Conservation (phyloP, 2,888 invertebrate species). For the Tuta absoluta region DNA sequence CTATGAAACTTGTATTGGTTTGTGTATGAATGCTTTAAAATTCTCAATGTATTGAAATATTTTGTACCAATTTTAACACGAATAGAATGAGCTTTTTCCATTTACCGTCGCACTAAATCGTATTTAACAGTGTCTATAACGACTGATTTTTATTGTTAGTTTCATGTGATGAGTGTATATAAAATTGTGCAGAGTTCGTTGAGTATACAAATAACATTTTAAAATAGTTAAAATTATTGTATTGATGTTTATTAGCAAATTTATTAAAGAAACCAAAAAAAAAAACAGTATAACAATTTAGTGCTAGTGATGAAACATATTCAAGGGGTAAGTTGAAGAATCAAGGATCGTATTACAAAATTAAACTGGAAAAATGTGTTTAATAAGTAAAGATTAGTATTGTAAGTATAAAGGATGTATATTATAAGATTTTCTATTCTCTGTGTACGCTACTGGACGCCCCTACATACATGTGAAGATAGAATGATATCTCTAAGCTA, state of each 20-base stretch:
- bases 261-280: constrained; percentile 39
- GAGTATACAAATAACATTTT: constrained; percentile 62
- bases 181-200: constrained; percentile 54
- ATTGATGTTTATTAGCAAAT: constrained; percentile 58
- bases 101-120: constrained; percentile 41
- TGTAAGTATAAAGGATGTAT: constrained; percentile 1
- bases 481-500: constrained; percentile 8
- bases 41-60: constrained; percentile 7
- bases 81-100: constrained; percentile 57
- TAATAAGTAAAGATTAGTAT: neutral
- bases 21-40: neutral
- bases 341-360: constrained; percentile 14
- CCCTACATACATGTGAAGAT: neutral
- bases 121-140: constrained; percentile 58
- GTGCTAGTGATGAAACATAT: constrained; percentile 20
- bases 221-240: constrained; percentile 47
- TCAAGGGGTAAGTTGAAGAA: neutral
- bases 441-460: constrained; percentile 16
- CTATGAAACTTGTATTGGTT: neutral
- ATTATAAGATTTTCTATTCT: constrained; percentile 18
- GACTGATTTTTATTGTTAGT: constrained; percentile 77
- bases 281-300: constrained; percentile 39
- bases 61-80: constrained; percentile 34
- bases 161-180: constrained; percentile 51
- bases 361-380: neutral